Base-by-base conservation (phyloP, 2,797 vertebrate genomes). In the Intellagama lesueurii region DNA sequence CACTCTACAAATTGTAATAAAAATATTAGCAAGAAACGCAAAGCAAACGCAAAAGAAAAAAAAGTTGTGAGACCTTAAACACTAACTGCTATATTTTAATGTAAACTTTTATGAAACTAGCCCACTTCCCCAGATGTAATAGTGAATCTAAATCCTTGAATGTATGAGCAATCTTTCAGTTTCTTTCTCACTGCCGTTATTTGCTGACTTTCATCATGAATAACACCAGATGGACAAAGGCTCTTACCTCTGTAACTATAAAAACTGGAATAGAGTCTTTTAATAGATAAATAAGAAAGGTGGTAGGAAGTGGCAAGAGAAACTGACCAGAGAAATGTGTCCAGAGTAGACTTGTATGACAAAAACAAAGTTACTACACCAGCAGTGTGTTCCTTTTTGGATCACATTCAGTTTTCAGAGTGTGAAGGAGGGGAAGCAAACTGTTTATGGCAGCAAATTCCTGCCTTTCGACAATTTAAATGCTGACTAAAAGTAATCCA, bases 361-460 rank as follows among this genome's bases (percentile, higher is more conserved):
- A 91, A 60, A 82, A 88, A 66, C 26, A 52, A 64, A 75, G 22
- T 82, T 49, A 83, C 17, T 52, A 16, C 44, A 83, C 81, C 26
- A 77, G 35, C 28, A 28, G 19, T 14, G 5, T 86, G 52, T 72
- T 85, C 24, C 70, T 76, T 90, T 91, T 64, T 89, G 85, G 69
- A 79, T 87, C 77, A 30, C 70, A 1, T 22, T 16, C 86, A 81
- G 81, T 93, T 87, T 72, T 72, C 24, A 81, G 47, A 32, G 47
- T 44, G 7, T 8, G 70, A 19, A 24, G 30, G 30, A 56, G 49
- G n/a, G 94, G 80, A 60, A 19, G 44, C 56, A 91, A 92, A 92
- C 80, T 14, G 30, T 91, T 91, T 89, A 93, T 86, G 77, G 49
- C 85, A 91, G 92, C 91, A 90, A 88, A 94, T 94, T 92, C 89